Evolutionary conservation across 1,140 invertebrate species (phyloP), one percentile per base, ranked within the genome.

Genomic region (Antheraea mylitta): DNA sequence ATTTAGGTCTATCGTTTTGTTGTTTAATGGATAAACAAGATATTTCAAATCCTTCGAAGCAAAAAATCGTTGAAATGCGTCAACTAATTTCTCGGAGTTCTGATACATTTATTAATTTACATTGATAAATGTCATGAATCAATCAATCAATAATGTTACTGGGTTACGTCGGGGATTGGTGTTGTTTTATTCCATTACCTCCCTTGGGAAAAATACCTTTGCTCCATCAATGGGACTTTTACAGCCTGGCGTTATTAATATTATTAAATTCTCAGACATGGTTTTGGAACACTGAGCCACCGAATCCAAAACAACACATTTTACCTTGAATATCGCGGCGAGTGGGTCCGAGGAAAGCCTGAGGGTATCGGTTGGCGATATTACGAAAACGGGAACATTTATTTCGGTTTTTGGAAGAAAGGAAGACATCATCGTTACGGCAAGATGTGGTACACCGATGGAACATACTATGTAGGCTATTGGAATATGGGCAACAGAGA

Each of bases 371-470:
- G 94, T 5, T 82, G 92, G 75, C 78, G 87, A 45, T 93, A 93
- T 74, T 95, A 93, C 73, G 78, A 86, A n/a, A 92, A 95, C 66
- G 93, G 93, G 3, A 90, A 92, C 62, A 90, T 93, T 42, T 96
- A 95, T 73, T 91, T 94, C 65, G 96, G 96, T 8, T 90, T 94
- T 66, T 96, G 95, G 92, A 86, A 89, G 59, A 76, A 80, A 13
- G 94, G 94, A 16, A 89, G 93, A 69, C 84, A 93, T 18, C 86
- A 95, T 53, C 96, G 95, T 0, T 95, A 94, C 73, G 96, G 96
- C 6, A 91, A 92, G 68, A 92, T 94, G 85, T 95, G 94, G 94
- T 93, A 94, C 70, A 66, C 72, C 0, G 83, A 94, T 75, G 92
- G 93, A 0, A 91, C 91, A 6, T 94, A 92, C 73, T 95, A 94